Evolutionary conservation across 2,113 vertebrate species (phyloP), one percentile per base, ranked within the genome.

Genomic region (Rousettus leschenaultii): DNA sequence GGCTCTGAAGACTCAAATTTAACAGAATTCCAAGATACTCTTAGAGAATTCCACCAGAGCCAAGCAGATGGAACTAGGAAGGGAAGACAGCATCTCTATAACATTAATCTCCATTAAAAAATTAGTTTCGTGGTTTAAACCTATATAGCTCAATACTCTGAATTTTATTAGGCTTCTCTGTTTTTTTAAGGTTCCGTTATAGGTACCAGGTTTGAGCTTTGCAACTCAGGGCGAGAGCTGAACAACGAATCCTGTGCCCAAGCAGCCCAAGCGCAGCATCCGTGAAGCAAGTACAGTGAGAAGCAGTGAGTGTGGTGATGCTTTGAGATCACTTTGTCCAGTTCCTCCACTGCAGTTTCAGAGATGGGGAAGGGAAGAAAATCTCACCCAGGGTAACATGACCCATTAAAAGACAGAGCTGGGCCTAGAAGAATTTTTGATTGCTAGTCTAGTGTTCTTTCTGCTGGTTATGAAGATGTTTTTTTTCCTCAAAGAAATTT

Each of bases 241-340:
- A 73, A 28, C 33, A n/a, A 19, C 5, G 75, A 59, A 45, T 40
- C 30, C 13, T 73, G 71, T 0, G 2, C 35, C 16, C 10, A 38
- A 28, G 45, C 5, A 0, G 2, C 35, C 16, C 10, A 38, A 28
- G 45, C 2, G 1, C 4, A 66, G 26, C 7, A 30, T 11, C 55
- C 38, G 22, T n/a, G 53, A 80, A 14, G 16, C 35, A 88, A 43
- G 57, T 2, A n/a, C 16, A 26, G 13, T 57, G 83, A 75, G 40
- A 57, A 66, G 30, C 16, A 3, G 4, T 16, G 21, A 61, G 38
- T 13, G 16, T n/a, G 80, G 30, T 7, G 14, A 19, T 14, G 6
- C 30, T 55, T 77, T 0, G 28, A 24, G 19, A 12, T 26, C 18
- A 12, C 55, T 63, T 28, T 28, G 10, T 70, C 59, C 65, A 63